Evolutionary conservation across 2,113 vertebrate species (phyloP).

Genomic region (Macquaria ambigua): DNA sequence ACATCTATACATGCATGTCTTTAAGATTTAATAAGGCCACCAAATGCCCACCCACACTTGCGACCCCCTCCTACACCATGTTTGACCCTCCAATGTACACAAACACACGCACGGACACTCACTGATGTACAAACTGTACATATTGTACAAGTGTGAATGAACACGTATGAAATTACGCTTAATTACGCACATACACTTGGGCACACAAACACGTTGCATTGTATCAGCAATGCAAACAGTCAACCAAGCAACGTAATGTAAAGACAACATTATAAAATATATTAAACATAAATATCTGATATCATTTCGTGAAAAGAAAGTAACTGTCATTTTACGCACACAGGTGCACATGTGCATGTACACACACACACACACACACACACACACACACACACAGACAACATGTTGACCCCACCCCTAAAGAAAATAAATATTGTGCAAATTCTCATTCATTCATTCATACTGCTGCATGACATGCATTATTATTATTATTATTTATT

Average conservation of each 20-base stretch:
- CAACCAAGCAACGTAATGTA: background rate
- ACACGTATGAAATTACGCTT: slow-evolving; percentile 2
- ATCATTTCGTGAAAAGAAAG: background rate
- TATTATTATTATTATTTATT: too few species aligned
- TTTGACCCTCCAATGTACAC: slow-evolving; percentile 12
- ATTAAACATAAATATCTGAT: background rate
- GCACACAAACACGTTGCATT: background rate
- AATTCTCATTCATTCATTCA: background rate
- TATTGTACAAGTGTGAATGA: background rate
- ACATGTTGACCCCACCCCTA: slow-evolving; percentile 1
- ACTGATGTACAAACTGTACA: background rate
- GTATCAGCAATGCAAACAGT: background rate
- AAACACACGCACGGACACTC: background rate
- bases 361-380: background rate
- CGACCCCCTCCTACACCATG: background rate
- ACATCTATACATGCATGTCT: slow-evolving; percentile 15
- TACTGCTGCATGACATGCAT: background rate
- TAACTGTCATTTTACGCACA: background rate
- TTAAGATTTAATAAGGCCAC: slow-evolving; percentile 46
- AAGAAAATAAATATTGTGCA: background rate
- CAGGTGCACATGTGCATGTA: background rate
- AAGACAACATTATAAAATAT: background rate
- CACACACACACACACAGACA: background rate
- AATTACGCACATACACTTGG: background rate
- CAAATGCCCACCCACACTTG: slow-evolving; percentile 17